Percentiles rank a stretch among this genome's conserved stretches.
These are phyloP conservation scores for Kryptolebias marmoratus DNA, from an alignment of 2,113 vertebrate species.

Conservation along the genomic window DNA sequence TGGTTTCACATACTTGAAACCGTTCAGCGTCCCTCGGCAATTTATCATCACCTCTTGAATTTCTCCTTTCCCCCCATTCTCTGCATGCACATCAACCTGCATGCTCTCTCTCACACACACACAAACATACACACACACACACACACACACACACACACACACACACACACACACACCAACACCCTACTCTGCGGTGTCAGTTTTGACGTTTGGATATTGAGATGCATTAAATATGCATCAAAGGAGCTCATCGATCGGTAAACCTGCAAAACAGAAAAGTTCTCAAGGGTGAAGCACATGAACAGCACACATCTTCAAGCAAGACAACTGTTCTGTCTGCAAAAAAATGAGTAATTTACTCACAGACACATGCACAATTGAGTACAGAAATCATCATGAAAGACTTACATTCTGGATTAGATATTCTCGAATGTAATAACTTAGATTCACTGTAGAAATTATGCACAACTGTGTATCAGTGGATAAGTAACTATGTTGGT, in stretches of 20 bases:
- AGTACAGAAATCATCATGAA: constrained; percentile 6
- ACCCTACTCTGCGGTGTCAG: constrained; percentile 30
- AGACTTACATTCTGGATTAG: background rate
- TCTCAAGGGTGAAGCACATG: background rate
- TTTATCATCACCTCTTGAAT: background rate
- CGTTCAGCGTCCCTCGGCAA: background rate
- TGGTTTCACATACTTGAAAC: background rate
- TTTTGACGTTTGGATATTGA: constrained; percentile 51
- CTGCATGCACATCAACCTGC: background rate
- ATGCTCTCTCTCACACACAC: background rate
- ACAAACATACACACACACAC: background rate
- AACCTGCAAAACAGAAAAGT: background rate
- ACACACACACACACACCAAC: background rate
- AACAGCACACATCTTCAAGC: constrained; percentile 10
- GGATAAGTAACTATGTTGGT: too few species aligned
- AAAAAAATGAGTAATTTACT: background rate
- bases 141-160: background rate
- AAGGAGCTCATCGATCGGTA: constrained; percentile 38
- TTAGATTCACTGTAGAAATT: too few species aligned
- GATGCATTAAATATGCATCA: constrained; percentile 70
- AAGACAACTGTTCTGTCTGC: background rate
- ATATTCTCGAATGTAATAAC: too few species aligned
- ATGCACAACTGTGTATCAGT: too few species aligned
- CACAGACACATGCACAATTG: constrained; percentile 17
- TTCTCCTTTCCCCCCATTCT: background rate